Evolutionary conservation across 1,140 invertebrate genomes (phyloP), one percentile per base, ranked within the genome.

Genomic region (Andricus grossulariae): DNA sequence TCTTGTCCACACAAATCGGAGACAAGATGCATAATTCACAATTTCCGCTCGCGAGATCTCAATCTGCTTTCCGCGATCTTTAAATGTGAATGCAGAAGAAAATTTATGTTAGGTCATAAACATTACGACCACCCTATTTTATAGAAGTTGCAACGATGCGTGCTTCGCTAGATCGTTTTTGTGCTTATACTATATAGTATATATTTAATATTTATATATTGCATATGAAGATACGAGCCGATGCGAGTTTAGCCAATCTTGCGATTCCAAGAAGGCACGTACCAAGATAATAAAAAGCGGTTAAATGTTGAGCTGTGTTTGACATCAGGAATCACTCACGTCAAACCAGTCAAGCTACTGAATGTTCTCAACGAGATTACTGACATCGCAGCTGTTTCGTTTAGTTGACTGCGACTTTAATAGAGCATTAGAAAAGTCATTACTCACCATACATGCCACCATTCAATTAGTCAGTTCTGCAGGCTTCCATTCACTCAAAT

Each of bases 381-480:
- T 10, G 5, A 39, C 39, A 39, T 39, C 8, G 39, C 57, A 66
- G 57, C n/a, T 66, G 57, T 32, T 66, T 66, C 25, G 25, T 32
- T 5, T 32, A 66, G 57, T 66, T 66, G 57, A 66, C 57, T 66
- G 57, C 57, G 21, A 12, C 15, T 60, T 60, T 60, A 60, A 60
- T 60, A 25, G 55, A 60, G 57, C 39, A 39, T 66, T 66, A 66
- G 57, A 66, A 66, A 66, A 66, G 32, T 39, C 57, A 66, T 66
- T 66, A 66, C 57, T 66, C 57, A 39, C 57, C 39, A 60, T 60
- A 66, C 25, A 55, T 66, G 57, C 57, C 57, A 32, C 32, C 57
- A 66, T 39, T 66, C 57, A 66, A 66, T 66, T 66, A 39, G 57
- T 66, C 32, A 66, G 25, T 60, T 25, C 57, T 13, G 19, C n/a